Evolutionary conservation across 2,113 vertebrate genomes (phyloP), one percentile per base, ranked within the genome.

Genomic region (Pitta sordida): DNA sequence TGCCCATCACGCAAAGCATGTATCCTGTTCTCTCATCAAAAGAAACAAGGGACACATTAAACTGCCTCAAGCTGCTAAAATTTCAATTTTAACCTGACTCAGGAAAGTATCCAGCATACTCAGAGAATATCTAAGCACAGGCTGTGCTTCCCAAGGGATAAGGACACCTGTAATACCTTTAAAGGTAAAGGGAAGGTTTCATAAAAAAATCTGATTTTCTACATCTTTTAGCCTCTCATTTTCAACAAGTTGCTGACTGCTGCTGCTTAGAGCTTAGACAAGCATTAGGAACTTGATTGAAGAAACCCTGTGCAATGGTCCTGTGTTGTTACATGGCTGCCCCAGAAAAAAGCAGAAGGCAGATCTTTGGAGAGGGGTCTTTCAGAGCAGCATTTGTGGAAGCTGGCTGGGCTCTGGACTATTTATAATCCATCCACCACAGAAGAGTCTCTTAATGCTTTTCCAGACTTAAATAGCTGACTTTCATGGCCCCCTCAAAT

Each of bases 381-480:
- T 78, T 24, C 77, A n/a, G 37, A 79, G 74, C 37, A 91, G 29
- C n/a, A 55, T 84, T 75, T 92, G 58, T n/a, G 71, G 73, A 46
- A 91, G 83, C 68, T 53, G 86, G 36, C 32, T 78, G 3, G 30
- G n/a, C 49, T 71, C 11, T 30, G 91, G 44, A 43, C 91, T 87
- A 55, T 91, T 95, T 91, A 86, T 91, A 91, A 79, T 43, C 30
- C 76, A 58, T 63, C 65, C 60, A 92, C 34, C 55, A 59, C 64
- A 93, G 94, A 87, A 91, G 87, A 92, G 91, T 76, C 87, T 95
- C 94, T 95, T 85, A 93, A 85, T 90, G 87, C 93, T 94, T 90
- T 85, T 88, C 84, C 65, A 73, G 87, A 49, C 78, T 94, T 60
- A 90, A 94, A 87, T 46, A 67, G 81, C 74, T 79, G 88, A 87